These are phyloP conservation scores for Cacatua alba DNA, from an alignment of 2,113 vertebrate species.

Conservation along the genomic window DNA sequence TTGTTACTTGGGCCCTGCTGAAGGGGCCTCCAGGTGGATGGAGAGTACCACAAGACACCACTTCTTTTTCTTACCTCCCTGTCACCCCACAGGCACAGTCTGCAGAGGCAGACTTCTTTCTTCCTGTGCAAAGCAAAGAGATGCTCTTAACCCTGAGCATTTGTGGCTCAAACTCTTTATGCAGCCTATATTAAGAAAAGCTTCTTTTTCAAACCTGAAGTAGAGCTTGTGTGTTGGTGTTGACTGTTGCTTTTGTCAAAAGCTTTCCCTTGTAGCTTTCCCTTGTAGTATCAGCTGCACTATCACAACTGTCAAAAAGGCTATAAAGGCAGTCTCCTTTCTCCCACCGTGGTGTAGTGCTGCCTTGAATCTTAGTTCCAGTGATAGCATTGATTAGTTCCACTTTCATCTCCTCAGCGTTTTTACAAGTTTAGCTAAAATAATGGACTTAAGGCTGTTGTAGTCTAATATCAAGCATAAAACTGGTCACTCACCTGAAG, in stretches of 20 bases:
- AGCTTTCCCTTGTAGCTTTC: background rate
- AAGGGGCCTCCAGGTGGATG: background rate
- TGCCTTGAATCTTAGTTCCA: background rate
- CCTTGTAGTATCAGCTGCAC: background rate
- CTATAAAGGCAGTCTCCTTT: background rate
- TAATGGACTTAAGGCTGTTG: background rate
- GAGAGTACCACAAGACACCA: background rate
- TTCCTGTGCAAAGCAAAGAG: background rate
- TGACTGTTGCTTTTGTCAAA: background rate
- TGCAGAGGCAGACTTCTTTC: background rate
- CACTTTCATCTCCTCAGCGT: background rate
- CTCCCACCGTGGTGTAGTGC: background rate
- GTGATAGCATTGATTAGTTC: background rate
- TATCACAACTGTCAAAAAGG: background rate
- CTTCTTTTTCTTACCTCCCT: background rate
- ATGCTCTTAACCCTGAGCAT: background rate
- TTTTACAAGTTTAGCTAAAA: slow-evolving; percentile 8
- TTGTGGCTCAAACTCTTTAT: background rate
- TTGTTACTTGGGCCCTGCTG: background rate
- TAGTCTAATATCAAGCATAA: background rate
- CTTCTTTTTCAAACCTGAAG: background rate
- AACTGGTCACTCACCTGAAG: background rate
- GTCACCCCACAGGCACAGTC: background rate
- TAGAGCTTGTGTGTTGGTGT: background rate
- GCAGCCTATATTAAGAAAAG: background rate